Evolutionary conservation across 1,140 invertebrate genomes (phyloP).

Genomic region (Wasmannia auropunctata): DNA sequence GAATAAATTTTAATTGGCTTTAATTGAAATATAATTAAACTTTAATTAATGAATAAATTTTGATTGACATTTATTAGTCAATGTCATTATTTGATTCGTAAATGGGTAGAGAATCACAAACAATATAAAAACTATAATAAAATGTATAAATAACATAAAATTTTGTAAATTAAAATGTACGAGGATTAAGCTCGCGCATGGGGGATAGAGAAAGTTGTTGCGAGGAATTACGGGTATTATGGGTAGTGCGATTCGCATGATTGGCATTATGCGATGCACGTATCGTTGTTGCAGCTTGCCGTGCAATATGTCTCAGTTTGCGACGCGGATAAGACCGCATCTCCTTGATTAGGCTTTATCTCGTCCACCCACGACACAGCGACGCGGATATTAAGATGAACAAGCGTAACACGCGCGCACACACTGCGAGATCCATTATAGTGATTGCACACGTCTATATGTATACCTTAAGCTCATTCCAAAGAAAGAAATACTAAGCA

Average conservation of each 20-base stretch:
- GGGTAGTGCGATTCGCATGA: constrained; percentile 29
- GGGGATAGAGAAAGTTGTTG: constrained; percentile 30
- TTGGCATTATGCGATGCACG: constrained; percentile 56
- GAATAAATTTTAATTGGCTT: not conserved
- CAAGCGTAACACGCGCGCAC: constrained; percentile 37
- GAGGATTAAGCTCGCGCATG: not conserved
- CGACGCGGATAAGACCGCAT: constrained; percentile 52
- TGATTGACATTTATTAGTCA: not conserved
- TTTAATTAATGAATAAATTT: not conserved
- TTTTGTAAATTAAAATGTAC: not conserved
- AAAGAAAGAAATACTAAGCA: not conserved
- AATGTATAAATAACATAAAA: constrained; percentile 5
- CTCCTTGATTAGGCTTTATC: constrained; percentile 60
- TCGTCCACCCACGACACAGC: constrained; percentile 44
- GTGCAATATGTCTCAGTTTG: constrained; percentile 56
- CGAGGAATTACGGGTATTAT: constrained; percentile 16
- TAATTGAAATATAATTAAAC: not conserved
- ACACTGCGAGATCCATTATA: constrained; percentile 27
- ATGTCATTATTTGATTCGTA: not conserved
- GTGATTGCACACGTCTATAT: constrained; percentile 2
- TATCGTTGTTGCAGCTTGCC: constrained; percentile 39
- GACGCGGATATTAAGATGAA: constrained; percentile 55
- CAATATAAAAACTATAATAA: not conserved
- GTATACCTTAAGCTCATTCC: not conserved
- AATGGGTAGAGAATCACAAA: not conserved